Percentiles rank a stretch among this genome's conserved stretches.
phyloP scores from a whole-genome alignment of 2,888 invertebrate species.

The Harpalus rubripes region DNA sequence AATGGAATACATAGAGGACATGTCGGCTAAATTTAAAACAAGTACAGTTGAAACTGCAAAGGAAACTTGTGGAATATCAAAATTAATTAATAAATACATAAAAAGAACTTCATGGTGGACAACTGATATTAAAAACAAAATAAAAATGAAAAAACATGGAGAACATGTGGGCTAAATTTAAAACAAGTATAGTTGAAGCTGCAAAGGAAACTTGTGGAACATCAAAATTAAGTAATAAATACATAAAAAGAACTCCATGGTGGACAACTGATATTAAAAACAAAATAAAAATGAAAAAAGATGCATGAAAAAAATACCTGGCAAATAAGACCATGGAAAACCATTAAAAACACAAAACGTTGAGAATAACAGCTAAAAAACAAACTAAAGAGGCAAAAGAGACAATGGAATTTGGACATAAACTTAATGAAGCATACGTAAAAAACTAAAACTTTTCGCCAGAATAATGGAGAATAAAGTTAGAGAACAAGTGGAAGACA shows the following conservation, averaged over 20 bases:
- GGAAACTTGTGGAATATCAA: too few relatives aligned
- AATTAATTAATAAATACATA: too few relatives aligned
- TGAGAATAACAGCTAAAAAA: neutral
- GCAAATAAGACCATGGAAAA: neutral
- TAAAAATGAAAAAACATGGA: neutral
- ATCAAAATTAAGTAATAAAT: too few relatives aligned
- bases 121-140: too few relatives aligned
- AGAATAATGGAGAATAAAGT: neutral
- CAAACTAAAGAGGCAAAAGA: neutral
- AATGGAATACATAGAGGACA: too few relatives aligned
- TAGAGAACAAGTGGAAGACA: constrained; percentile 4
- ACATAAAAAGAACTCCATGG: neutral
- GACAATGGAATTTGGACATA: neutral
- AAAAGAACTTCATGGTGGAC: too few relatives aligned
- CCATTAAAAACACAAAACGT: neutral
- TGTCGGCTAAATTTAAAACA: too few relatives aligned
- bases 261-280: neutral
- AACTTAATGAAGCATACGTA: neutral
- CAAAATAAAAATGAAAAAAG: neutral
- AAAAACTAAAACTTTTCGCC: neutral
- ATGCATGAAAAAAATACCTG: neutral
- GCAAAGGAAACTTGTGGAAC: neutral
- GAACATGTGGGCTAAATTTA: neutral
- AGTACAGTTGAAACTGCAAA: too few relatives aligned
- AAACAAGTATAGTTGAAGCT: neutral